A percentile compares a stretch with the other conserved stretches of the same genome.
phyloP scores from a whole-genome alignment of 1,140 invertebrate species.

The Proctacanthus coquilletti region DNA sequence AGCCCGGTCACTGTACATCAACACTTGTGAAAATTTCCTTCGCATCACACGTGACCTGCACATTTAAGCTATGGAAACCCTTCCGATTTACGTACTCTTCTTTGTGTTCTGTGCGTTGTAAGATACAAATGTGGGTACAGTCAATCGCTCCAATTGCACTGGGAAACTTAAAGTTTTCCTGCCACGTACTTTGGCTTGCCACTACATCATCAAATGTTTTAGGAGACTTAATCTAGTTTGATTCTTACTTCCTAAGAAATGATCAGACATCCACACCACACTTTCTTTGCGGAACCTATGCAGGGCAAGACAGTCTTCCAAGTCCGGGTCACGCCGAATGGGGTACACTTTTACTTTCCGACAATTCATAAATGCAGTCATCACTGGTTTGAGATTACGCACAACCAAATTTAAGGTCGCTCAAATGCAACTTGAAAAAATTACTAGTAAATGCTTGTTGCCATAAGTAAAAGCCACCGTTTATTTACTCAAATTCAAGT shows the following conservation, averaged over 20 bases:
- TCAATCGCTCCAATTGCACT: constrained; percentile 6
- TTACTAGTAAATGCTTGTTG: too few species aligned
- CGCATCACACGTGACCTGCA: constrained; percentile 5
- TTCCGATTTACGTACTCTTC: constrained; percentile 5
- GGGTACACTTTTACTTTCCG: too few species aligned
- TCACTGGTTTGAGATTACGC: too few species aligned
- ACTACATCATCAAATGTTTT: not conserved
- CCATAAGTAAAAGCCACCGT: too few species aligned
- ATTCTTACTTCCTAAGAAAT: constrained; percentile 7
- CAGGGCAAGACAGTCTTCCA: too few species aligned
- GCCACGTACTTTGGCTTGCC: not conserved
- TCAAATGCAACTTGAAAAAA: too few species aligned
- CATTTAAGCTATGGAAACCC: constrained; percentile 4
- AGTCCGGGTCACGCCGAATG: too few species aligned
- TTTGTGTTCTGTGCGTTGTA: not conserved
- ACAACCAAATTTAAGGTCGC: too few species aligned
- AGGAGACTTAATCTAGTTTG: constrained; percentile 8
- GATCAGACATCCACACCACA: too few species aligned
- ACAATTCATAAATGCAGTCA: too few species aligned
- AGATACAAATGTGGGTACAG: constrained; percentile 3
- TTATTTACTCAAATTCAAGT: too few species aligned
- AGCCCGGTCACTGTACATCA: constrained; percentile 4
- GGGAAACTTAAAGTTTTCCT: constrained; percentile 1
- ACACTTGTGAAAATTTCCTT: constrained; percentile 5
- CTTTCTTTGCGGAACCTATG: too few species aligned